Conservation (phyloP, 2,113 vertebrate genomes). For the Ochotona princeps region DNA sequence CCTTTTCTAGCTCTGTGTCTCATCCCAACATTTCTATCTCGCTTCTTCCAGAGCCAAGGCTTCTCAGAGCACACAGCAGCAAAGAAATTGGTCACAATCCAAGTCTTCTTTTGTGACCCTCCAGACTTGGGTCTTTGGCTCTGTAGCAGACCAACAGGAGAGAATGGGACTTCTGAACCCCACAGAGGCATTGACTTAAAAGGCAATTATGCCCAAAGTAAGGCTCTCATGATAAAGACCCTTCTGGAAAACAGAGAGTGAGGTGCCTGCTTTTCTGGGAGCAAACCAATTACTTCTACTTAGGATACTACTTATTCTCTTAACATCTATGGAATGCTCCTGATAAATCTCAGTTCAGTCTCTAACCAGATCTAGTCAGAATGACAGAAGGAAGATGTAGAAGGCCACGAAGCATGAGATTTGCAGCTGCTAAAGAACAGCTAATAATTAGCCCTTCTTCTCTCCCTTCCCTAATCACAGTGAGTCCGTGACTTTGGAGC, state of each 20-base stretch:
- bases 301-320: conserved; percentile 32
- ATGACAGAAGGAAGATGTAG: neutral
- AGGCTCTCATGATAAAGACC: conserved; percentile 54
- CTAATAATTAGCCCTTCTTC: neutral
- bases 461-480: neutral
- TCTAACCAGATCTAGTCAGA: conserved; percentile 1
- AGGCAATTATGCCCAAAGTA: conserved; percentile 53
- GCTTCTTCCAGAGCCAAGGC: neutral
- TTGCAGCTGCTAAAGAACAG: neutral
- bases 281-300: conserved; percentile 49
- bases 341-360: conserved; percentile 54
- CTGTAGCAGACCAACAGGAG: conserved; percentile 27
- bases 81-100: neutral
- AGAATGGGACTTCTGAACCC: neutral
- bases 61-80: conserved; percentile 9
- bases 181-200: conserved; percentile 14
- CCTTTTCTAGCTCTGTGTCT: neutral
- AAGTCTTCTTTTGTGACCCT: neutral
- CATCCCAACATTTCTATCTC: neutral
- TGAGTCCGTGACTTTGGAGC: neutral
- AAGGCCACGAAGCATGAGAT: neutral
- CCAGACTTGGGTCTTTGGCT: conserved; percentile 39
- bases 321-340: conserved; percentile 24
- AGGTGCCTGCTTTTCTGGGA: conserved; percentile 38
- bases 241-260: conserved; percentile 20